These are phyloP conservation scores for Liposcelis brunnea DNA, from an alignment of 2,888 invertebrate species.

Conservation along the genomic window DNA sequence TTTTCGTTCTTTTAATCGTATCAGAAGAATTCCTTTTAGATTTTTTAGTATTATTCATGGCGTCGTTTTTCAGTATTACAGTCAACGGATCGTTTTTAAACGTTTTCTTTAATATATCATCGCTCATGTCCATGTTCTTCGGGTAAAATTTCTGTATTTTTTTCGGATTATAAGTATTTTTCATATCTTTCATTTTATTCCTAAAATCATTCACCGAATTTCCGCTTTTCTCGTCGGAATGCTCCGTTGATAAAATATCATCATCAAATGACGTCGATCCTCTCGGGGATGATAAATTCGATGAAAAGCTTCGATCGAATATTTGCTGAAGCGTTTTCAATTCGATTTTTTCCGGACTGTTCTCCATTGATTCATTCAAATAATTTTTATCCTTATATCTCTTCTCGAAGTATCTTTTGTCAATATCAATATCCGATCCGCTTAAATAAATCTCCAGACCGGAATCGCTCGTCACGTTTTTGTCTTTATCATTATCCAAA, in stretches of 20 bases:
- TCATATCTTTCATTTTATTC: conserved; percentile 8
- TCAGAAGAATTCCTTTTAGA: conserved; percentile 21
- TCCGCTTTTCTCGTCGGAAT: conserved; percentile 5
- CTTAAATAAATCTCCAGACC: not conserved
- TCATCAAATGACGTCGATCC: conserved; percentile 5
- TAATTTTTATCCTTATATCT: not conserved
- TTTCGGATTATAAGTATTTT: conserved; percentile 6
- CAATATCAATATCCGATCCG: not conserved
- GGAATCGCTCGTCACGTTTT: conserved; percentile 2
- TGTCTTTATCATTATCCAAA: not conserved
- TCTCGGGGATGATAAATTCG: conserved; percentile 3
- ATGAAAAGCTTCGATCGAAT: conserved; percentile 6
- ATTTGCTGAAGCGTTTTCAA: conserved; percentile 4
- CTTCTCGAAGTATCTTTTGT: not conserved
- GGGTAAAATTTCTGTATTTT: conserved; percentile 8
- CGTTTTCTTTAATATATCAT: too few species aligned
- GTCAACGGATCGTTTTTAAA: too few species aligned
- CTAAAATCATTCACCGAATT: conserved; percentile 3
- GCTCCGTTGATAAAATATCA: conserved; percentile 7
- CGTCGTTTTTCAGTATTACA: too few species aligned
- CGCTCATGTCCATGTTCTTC: conserved; percentile 4
- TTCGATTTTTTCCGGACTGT: conserved; percentile 6
- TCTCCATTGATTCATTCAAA: not conserved
- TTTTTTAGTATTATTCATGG: conserved; percentile 10
- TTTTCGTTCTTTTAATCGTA: conserved; percentile 27